Evolutionary conservation across 2,113 vertebrate genomes (phyloP), one percentile per base, ranked within the genome.

Genomic region (Megalops atlanticus): DNA sequence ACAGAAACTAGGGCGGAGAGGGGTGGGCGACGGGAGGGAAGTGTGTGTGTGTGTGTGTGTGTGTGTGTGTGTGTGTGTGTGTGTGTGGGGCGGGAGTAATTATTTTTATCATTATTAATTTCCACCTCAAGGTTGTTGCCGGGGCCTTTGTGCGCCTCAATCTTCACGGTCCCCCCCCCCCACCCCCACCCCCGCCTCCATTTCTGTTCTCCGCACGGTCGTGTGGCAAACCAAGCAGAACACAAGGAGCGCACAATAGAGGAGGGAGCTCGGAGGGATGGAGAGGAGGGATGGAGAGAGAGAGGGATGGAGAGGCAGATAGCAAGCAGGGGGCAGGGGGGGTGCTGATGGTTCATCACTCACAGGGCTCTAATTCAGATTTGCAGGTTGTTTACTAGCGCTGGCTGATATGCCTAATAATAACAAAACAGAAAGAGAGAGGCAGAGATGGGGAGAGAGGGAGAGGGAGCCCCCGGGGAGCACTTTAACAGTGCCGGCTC

Each of bases 61-160:
- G 33, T 8, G 27, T 8, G n/a, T n/a, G n/a, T n/a, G n/a, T 68
- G 21, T 5, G 64, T 27, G 47, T 80, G 83, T 83, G 84, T 88
- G 87, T 85, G 87, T 77, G 74, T 73, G 33, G 72, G 84, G 89
- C n/a, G 92, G 88, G 89, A 92, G 91, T 94, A 93, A 94, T 94
- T 94, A 93, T 94, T 93, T 94, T 94, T 93, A 94, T 92, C 92
- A 91, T 93, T 93, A 93, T 92, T 94, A 93, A 93, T 92, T 93
- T 93, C 91, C 86, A 91, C 92, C 92, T 93, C 92, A 92, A 94
- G 93, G 92, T 92, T 94, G 86, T n/a, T 81, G 24, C 89, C 79
- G 71, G 88, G 89, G 89, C 88, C 90, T 85, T 92, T 93, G 92
- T 91, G 91, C 75, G 78, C 88, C 91, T 91, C 91, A 90, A 89